phyloP scores from a whole-genome alignment of 2,888 invertebrate species.

The Andrena minutula region DNA sequence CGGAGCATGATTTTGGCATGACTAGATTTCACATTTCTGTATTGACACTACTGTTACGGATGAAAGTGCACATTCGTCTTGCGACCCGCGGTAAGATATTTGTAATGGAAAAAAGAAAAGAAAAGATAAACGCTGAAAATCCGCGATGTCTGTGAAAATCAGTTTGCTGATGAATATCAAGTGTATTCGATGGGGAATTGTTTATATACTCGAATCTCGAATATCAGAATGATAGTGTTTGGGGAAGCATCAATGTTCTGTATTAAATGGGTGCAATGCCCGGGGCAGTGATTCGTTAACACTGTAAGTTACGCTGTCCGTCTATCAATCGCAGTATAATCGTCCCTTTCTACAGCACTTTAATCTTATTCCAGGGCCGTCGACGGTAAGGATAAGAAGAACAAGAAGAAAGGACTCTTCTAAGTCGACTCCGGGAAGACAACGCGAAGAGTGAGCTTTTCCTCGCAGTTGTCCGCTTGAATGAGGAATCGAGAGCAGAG shows the following conservation, averaged over 20 bases:
- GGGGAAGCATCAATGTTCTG: conserved; percentile 2
- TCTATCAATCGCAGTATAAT: conserved; percentile 6
- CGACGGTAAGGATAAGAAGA: conserved; percentile 95
- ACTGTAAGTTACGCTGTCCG: conserved; percentile 48
- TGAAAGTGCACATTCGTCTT: conserved; percentile 8
- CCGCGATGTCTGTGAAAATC: not conserved
- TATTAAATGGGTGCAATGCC: conserved; percentile 22
- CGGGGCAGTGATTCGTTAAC: conserved; percentile 38
- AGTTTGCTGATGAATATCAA: not conserved
- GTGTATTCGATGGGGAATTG: not conserved
- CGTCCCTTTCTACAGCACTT: conserved; percentile 35
- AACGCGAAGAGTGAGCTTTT: conserved; percentile 39
- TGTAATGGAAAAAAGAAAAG: too few species aligned
- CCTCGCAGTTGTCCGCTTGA: conserved; percentile 19
- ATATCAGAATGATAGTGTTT: conserved; percentile 14
- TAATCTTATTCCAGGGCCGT: conserved; percentile 88
- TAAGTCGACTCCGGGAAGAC: conserved; percentile 84
- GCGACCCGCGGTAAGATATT: not conserved
- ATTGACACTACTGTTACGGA: conserved; percentile 9
- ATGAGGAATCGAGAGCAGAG: conserved; percentile 22
- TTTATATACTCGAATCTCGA: not conserved
- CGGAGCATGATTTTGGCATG: conserved; percentile 71
- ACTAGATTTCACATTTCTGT: conserved; percentile 42
- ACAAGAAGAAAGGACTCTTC: conserved; percentile 96
- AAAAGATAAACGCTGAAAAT: not conserved